Conservation (phyloP, 2,797 vertebrate genomes). For the Sus cebifrons region DNA sequence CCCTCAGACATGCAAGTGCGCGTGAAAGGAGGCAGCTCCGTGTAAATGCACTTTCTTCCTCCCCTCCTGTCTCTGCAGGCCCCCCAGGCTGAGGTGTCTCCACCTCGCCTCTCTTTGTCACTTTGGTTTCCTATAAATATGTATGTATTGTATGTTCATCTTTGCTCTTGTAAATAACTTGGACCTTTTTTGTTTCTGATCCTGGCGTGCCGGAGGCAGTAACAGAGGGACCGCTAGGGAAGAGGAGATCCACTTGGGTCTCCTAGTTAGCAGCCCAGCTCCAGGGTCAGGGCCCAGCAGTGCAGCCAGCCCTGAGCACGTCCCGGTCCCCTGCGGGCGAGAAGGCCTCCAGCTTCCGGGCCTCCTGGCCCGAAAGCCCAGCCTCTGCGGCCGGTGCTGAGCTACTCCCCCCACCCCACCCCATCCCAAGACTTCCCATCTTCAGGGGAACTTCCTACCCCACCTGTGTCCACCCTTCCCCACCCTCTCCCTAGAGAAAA, state of each 20-base stretch:
- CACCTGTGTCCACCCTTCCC: not conserved
- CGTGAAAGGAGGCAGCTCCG: slow-evolving; percentile 56
- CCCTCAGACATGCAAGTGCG: not conserved
- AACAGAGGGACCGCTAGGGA: not conserved
- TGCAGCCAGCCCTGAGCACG: not conserved
- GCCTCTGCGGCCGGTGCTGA: not conserved
- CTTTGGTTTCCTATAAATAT: slow-evolving; percentile 88
- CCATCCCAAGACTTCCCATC: not conserved
- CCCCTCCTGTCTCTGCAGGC: slow-evolving; percentile 1
- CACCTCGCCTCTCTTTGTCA: slow-evolving; percentile 5
- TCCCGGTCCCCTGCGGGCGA: not conserved
- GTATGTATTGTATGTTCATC: slow-evolving; percentile 87
- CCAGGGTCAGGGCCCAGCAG: not conserved
- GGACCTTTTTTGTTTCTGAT: slow-evolving; percentile 49
- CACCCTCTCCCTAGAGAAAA: slow-evolving; percentile 2
- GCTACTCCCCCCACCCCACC: not conserved
- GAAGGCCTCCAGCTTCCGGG: not conserved
- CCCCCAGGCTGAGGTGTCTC: slow-evolving; percentile 26
- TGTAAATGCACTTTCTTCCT: slow-evolving; percentile 85
- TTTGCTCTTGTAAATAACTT: slow-evolving; percentile 88
- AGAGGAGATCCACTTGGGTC: not conserved
- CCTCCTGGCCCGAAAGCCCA: not conserved
- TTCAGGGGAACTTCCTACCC: not conserved
- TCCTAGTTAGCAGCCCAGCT: not conserved
- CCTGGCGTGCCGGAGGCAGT: slow-evolving; percentile 50